phyloP scores from a whole-genome alignment of 1,140 invertebrate species.

The Andricus grossulariae region DNA sequence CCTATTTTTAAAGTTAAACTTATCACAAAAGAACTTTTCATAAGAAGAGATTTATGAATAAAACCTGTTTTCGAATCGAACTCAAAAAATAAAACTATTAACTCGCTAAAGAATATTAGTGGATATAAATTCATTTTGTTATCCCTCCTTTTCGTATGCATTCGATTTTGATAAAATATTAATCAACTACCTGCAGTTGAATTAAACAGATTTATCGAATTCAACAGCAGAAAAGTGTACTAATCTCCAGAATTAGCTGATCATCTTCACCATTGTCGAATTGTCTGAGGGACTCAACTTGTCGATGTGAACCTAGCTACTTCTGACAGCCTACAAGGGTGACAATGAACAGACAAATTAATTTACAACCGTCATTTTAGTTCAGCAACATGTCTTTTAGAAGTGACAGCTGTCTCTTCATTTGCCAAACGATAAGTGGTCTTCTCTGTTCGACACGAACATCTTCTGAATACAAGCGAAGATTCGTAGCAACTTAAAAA shows the following conservation, averaged over 20 bases:
- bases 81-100: too few species aligned
- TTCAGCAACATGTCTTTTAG: neutral
- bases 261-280: neutral
- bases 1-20: too few species aligned
- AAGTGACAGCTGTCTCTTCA: constrained; percentile 6
- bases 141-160: too few species aligned
- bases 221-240: neutral
- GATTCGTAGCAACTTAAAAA: neutral
- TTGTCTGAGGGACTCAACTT: neutral
- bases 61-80: too few species aligned
- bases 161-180: too few species aligned
- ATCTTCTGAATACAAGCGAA: neutral
- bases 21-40: too few species aligned
- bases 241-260: neutral
- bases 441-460: neutral
- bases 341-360: neutral
- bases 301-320: neutral
- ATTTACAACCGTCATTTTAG: neutral
- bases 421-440: neutral
- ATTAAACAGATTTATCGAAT: neutral
- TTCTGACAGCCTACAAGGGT: neutral
- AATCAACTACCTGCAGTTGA: too few species aligned
- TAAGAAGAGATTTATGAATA: too few species aligned
- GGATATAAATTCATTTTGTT: too few species aligned
- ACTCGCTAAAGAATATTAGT: too few species aligned